phyloP scores from a whole-genome alignment of 2,113 vertebrate species.

The Neopipo cinnamomea region DNA sequence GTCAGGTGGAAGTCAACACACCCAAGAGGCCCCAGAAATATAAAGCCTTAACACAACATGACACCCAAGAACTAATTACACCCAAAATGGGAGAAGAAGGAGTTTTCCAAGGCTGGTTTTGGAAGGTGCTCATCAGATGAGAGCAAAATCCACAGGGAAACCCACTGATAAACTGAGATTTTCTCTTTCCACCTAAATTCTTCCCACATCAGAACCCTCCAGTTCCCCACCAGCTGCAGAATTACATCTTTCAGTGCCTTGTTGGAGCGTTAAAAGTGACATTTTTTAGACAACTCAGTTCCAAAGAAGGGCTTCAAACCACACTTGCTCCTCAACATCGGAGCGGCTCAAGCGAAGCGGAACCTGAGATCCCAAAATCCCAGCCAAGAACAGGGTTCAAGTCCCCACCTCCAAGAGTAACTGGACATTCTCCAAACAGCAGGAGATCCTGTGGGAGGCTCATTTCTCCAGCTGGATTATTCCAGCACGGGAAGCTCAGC shows the following conservation, averaged over 20 bases:
- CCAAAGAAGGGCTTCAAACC: not conserved
- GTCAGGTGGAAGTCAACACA: not conserved
- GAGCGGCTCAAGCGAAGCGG: not conserved
- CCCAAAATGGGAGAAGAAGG: not conserved
- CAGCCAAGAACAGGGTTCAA: not conserved
- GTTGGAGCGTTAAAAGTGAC: not conserved
- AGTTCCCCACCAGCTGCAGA: not conserved
- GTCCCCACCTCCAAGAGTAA: not conserved
- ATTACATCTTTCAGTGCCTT: not conserved
- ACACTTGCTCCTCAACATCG: not conserved
- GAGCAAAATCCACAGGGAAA: not conserved
- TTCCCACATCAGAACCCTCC: fast-evolving
- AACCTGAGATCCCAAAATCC: not conserved
- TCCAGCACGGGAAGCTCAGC: not conserved
- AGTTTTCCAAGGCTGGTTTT: not conserved
- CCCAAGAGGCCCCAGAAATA: not conserved
- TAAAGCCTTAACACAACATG: not conserved
- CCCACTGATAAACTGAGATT: not conserved
- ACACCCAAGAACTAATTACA: not conserved
- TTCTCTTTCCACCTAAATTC: not conserved
- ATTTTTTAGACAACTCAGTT: not conserved
- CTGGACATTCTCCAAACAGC: not conserved
- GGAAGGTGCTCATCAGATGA: not conserved
- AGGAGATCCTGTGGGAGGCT: not conserved
- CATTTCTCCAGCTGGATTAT: not conserved